Percentiles rank a stretch among this genome's conserved stretches.
Evolutionary conservation across 2,888 invertebrate species (phyloP).

Genomic region (Drosophila yooni): DNA sequence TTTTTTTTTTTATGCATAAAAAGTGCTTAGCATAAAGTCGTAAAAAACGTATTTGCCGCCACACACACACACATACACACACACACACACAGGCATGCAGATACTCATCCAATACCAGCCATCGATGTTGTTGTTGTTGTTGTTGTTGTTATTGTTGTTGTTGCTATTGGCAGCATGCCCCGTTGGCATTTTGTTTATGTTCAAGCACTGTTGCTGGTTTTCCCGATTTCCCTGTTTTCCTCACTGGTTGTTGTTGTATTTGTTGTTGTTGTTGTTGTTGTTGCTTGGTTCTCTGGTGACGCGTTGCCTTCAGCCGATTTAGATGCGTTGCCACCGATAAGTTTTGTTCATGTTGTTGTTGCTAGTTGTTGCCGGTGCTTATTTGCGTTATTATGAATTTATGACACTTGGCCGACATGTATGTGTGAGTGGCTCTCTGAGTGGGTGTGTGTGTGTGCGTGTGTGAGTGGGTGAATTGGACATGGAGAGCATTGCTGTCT

Average conservation of each 20-base stretch:
- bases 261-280: slow-evolving; percentile 3
- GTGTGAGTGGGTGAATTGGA: neutral
- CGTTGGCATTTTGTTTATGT: slow-evolving; percentile 49
- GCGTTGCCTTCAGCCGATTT: slow-evolving; percentile 66
- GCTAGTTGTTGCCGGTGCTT: slow-evolving; percentile 67
- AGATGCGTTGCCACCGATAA: slow-evolving; percentile 76
- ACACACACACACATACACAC: slow-evolving; percentile 42
- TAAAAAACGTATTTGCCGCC: slow-evolving; percentile 81
- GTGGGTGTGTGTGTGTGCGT: slow-evolving; percentile 2
- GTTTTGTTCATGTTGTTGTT: slow-evolving; percentile 42
- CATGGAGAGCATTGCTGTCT: neutral
- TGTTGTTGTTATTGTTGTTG: slow-evolving; percentile 20
- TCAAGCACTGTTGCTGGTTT: slow-evolving; percentile 39
- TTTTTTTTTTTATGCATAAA: slow-evolving; percentile 81
- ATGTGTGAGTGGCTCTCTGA: slow-evolving; percentile 32
- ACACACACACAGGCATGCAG: slow-evolving; percentile 15
- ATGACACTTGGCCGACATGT: slow-evolving; percentile 72
- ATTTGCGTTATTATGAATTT: slow-evolving; percentile 83
- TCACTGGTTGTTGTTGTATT: slow-evolving; percentile 11
- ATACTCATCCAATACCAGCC: slow-evolving; percentile 50
- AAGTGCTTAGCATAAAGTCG: slow-evolving; percentile 83
- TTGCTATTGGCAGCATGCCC: slow-evolving; percentile 75
- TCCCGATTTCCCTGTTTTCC: neutral
- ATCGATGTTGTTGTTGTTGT: slow-evolving; percentile 25
- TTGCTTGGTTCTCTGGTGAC: slow-evolving; percentile 32